Base-by-base conservation (phyloP, 92 coral and sea anemone genomes). In the Parazoanthus atlanticus region DNA sequence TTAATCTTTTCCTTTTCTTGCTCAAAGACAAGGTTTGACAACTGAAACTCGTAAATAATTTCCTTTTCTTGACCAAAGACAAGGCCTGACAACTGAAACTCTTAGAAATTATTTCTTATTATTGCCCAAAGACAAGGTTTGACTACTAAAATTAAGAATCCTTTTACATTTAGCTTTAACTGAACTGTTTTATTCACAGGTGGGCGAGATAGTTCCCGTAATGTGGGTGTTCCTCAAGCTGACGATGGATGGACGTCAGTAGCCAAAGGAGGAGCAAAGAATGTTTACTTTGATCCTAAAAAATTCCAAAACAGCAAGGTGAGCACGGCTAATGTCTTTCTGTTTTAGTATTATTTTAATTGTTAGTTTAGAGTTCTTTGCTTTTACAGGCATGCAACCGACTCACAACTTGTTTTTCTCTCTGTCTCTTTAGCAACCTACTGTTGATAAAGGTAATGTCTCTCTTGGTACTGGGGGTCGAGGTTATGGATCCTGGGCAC, bases 391-490 rank as follows among this genome's bases (percentile, higher is more conserved):
- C 29, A 52, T 30, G 16, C 28, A 56, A 15, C 23, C 29, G 31
- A 15, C 16, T 66, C 28, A 41, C 26, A 19, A 25, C 69, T 19
- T 6, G 17, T 28, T 26, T 83, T 25, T 67, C 49, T 16, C 56
- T 16, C 69, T 61, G 58, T 52, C 58, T 52, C 26, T 69, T 36
- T 79, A 70, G 34, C 83, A 85, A 85, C 92, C 91, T 34, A 82
- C 88, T 28, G 95, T 95, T 34, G 96, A 93, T 90, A 87, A 95
- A 86, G 95, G 95, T 34, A 92, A 93, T 46, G 93, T 96, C 83
- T 96, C 99, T 0, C 94, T 95, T 78, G 99, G 99, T 33, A 96
- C 96, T 34, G 96, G 98, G 16, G 95, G 98, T 41, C 90, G 91
- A 86, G 98, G 99, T 11, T 93, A 86, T 83, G 95, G 96, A 2